Evolutionary conservation across 2,888 invertebrate genomes (phyloP).

Genomic region (Acleris sparsana): DNA sequence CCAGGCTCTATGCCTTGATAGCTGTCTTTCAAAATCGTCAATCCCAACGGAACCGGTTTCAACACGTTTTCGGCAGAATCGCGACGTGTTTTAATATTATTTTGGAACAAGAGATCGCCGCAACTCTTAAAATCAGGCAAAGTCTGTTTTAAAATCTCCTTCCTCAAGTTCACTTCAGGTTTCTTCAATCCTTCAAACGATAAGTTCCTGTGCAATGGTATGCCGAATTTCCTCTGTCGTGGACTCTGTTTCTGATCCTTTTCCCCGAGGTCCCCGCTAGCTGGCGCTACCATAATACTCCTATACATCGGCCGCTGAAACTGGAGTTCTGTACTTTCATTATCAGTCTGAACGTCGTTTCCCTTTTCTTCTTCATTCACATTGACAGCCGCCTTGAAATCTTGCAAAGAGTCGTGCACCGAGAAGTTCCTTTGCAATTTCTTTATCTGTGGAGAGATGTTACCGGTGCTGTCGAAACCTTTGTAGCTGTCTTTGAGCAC

Average conservation of each 20-base stretch:
- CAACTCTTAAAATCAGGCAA: constrained; percentile 57
- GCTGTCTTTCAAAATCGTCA: constrained; percentile 42
- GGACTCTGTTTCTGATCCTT: constrained; percentile 41
- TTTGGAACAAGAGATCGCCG: constrained; percentile 52
- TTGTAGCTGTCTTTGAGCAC: constrained; percentile 66
- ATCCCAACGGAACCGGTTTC: constrained; percentile 36
- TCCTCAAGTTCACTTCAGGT: constrained; percentile 56
- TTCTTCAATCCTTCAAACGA: constrained; percentile 54
- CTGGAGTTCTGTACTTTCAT: constrained; percentile 27
- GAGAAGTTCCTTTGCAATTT: constrained; percentile 67
- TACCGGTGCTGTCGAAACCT: constrained; percentile 56
- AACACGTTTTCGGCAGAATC: constrained; percentile 38
- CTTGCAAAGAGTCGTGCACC: constrained; percentile 55
- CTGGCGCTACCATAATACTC: constrained; percentile 51
- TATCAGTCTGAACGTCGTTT: constrained; percentile 36
- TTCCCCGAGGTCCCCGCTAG: constrained; percentile 39
- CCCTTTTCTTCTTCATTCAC: constrained; percentile 45
- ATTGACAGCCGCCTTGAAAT: constrained; percentile 45
- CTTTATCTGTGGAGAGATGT: constrained; percentile 63
- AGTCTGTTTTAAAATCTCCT: constrained; percentile 60
- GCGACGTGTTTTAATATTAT: constrained; percentile 31
- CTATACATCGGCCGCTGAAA: constrained; percentile 46
- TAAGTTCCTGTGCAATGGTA: constrained; percentile 45
- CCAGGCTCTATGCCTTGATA: constrained; percentile 40
- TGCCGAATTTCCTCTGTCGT: constrained; percentile 56